Conservation (phyloP, 2,888 invertebrate species). For the Icerya purchasi region DNA sequence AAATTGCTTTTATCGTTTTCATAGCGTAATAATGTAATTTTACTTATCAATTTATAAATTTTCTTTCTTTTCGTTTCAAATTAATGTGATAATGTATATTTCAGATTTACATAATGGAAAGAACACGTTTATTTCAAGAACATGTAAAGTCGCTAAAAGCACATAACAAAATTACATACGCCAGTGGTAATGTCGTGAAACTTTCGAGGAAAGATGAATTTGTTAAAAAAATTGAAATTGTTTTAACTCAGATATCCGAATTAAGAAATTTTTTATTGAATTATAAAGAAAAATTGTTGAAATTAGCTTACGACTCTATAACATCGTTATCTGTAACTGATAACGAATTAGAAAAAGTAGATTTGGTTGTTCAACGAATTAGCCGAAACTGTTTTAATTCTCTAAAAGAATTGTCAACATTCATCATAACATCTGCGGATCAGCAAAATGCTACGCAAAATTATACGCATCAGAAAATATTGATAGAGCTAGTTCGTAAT, state of each 20-base stretch:
- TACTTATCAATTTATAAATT: too few species aligned
- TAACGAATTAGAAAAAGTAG: not conserved
- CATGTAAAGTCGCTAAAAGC: not conserved
- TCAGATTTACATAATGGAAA: not conserved
- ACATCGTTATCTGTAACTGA: not conserved
- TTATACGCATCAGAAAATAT: not conserved
- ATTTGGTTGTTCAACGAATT: not conserved
- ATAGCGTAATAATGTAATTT: too few species aligned
- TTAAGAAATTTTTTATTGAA: not conserved
- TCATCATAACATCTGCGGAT: not conserved
- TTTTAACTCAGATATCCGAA: not conserved
- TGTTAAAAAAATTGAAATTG: not conserved
- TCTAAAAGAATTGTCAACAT: not conserved
- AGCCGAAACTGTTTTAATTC: not conserved
- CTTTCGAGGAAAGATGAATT: not conserved
- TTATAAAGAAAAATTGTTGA: not conserved
- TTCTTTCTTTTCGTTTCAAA: too few species aligned
- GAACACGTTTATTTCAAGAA: not conserved
- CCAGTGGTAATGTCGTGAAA: not conserved
- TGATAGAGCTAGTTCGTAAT: not conserved
- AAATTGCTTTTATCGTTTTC: not conserved
- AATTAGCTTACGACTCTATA: not conserved
- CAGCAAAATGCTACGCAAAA: not conserved
- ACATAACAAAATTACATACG: not conserved
- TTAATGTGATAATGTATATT: not conserved